These are phyloP conservation scores for Sinocyclocheilus anshuiensis DNA, from an alignment of 2,113 vertebrate genomes.

Conservation along the genomic window DNA sequence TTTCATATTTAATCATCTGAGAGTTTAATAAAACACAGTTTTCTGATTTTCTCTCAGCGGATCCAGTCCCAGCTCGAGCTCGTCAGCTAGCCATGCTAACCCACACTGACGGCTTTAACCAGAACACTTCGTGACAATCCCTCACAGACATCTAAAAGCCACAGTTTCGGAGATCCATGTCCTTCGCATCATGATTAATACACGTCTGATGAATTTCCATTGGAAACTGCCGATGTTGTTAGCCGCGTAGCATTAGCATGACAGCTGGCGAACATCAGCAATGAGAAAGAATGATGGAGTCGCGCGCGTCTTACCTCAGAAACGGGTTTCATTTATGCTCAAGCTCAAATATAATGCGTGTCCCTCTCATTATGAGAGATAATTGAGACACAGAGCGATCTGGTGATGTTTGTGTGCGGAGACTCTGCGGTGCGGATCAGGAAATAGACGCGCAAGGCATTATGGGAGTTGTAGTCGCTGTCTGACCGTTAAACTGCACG, in stretches of 20 bases:
- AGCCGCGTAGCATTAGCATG: conserved; percentile 32
- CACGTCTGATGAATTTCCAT: background rate
- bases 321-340: background rate
- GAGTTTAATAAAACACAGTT: background rate
- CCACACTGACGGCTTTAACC: conserved; percentile 14
- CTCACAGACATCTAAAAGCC: background rate
- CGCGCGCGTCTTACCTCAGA: conserved; percentile 50
- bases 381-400: background rate
- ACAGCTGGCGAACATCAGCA: conserved; percentile 49
- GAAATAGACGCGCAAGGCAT: conserved; percentile 62
- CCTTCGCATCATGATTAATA: background rate
- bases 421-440: background rate
- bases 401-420: conserved; percentile 22
- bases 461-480: conserved; percentile 69
- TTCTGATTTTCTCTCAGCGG: background rate
- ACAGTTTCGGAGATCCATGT: background rate
- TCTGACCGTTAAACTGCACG: background rate
- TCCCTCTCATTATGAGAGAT: conserved; percentile 34
- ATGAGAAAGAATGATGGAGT: conserved; percentile 48
- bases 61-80: background rate
- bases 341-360: background rate
- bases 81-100: background rate
- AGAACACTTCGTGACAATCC: background rate
- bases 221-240: background rate
- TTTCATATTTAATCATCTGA: background rate